phyloP scores from a whole-genome alignment of 2,797 vertebrate genomes.

The Xiphophorus birchmanni region DNA sequence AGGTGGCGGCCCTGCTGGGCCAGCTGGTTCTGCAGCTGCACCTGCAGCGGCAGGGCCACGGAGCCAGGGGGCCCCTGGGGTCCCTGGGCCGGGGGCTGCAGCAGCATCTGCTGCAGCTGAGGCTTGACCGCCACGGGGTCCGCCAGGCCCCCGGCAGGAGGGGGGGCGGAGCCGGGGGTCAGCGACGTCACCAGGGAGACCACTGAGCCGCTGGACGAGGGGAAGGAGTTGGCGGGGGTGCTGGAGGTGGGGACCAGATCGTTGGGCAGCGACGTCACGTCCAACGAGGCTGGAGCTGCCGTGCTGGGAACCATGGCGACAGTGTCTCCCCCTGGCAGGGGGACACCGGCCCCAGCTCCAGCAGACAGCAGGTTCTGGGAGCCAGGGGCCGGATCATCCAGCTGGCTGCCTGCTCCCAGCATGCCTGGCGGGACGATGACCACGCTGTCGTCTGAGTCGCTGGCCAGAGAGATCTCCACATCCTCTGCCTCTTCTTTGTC shows the following conservation, averaged over 20 bases:
- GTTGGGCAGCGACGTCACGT: slow-evolving; percentile 60
- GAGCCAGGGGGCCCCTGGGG: slow-evolving; percentile 16
- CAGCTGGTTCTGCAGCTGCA: slow-evolving; percentile 70
- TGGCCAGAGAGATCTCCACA: slow-evolving; percentile 91
- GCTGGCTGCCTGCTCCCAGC: slow-evolving; percentile 68
- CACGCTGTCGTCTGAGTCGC: slow-evolving; percentile 92
- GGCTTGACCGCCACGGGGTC: slow-evolving; percentile 61
- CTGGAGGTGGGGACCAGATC: slow-evolving; percentile 66
- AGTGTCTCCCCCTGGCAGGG: slow-evolving; percentile 55
- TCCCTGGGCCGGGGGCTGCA: slow-evolving; percentile 67
- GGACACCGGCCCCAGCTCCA: slow-evolving; percentile 17
- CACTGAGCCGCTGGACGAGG: slow-evolving; percentile 71
- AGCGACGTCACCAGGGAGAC: slow-evolving; percentile 79
- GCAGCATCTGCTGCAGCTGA: slow-evolving; percentile 83
- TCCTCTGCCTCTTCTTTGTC: slow-evolving; percentile 90
- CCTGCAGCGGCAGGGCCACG: slow-evolving; percentile 61
- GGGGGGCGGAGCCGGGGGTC: slow-evolving; percentile 59
- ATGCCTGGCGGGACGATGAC: slow-evolving; percentile 90
- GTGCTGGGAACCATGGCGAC: slow-evolving; percentile 58
- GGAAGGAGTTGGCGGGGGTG: slow-evolving; percentile 73
- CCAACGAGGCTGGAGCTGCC: slow-evolving; percentile 40
- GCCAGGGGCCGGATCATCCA: slow-evolving; percentile 51
- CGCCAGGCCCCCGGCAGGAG: slow-evolving; percentile 50
- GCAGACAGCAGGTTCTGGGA: slow-evolving; percentile 56
- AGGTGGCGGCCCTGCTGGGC: slow-evolving; percentile 60